These are phyloP conservation scores for Parauchenoglanis ngamensis DNA, from an alignment of 2,797 vertebrate species.

Conservation along the genomic window DNA sequence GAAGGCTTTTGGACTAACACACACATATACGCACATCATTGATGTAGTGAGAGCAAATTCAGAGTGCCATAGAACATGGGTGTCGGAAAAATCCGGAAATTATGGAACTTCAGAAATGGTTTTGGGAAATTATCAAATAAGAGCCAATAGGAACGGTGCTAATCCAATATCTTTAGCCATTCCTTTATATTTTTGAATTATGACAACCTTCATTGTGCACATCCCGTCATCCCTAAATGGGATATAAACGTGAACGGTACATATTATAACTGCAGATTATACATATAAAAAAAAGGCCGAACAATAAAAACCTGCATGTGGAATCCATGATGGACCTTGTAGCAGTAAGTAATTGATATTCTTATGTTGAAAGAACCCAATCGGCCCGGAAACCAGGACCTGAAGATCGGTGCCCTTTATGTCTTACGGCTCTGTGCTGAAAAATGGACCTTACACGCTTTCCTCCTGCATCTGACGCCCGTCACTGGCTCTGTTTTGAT, in stretches of 20 bases:
- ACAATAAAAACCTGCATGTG: not conserved
- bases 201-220: not conserved
- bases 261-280: not conserved
- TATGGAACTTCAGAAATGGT: not conserved
- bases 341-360: not conserved
- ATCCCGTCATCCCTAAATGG: not conserved
- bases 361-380: not conserved
- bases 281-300: not conserved
- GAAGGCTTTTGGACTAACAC: not conserved
- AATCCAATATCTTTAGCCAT: not conserved
- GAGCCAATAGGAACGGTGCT: not conserved
- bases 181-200: not conserved
- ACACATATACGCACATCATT: not conserved
- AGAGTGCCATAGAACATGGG: not conserved
- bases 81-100: not conserved
- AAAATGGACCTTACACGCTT: conserved; percentile 27
- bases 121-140: not conserved
- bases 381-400: not conserved
- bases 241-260: not conserved
- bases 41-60: not conserved
- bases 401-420: not conserved
- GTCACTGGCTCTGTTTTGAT: conserved; percentile 55
- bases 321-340: not conserved
- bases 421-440: not conserved
- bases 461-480: conserved; percentile 43